Evolutionary conservation across 2,797 vertebrate genomes (phyloP).

Genomic region (Mallotus villosus): DNA sequence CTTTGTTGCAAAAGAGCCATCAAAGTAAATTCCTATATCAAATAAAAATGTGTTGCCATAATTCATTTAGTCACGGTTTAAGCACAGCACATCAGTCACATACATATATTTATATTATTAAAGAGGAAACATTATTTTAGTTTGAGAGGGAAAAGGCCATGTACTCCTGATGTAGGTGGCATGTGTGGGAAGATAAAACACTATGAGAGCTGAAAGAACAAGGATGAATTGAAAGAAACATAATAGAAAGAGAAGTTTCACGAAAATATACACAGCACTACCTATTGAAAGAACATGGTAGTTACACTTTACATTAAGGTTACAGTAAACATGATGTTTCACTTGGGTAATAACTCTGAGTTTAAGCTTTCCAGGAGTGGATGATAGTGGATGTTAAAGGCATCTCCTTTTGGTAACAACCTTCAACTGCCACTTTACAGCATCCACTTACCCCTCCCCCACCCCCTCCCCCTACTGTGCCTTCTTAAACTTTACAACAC

Average conservation of each 20-base stretch:
- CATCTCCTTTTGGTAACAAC: too few species aligned
- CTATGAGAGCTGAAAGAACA: constrained; percentile 9
- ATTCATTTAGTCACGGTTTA: neutral
- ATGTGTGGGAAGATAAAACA: constrained; percentile 12
- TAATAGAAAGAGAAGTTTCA: neutral
- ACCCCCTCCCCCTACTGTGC: too few species aligned
- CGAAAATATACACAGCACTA: neutral
- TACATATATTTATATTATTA: neutral
- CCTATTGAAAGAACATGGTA: too few species aligned
- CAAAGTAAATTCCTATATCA: neutral
- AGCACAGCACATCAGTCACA: neutral
- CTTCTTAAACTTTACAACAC: too few species aligned
- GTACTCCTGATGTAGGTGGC: constrained; percentile 17
- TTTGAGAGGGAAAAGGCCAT: constrained; percentile 15
- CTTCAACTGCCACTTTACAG: too few species aligned
- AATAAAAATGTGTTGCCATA: neutral
- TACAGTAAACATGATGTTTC: too few species aligned
- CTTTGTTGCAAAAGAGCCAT: neutral
- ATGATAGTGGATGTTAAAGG: too few species aligned
- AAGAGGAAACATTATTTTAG: neutral
- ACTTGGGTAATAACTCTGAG: too few species aligned
- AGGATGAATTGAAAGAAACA: neutral
- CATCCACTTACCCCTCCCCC: too few species aligned
- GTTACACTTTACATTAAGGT: too few species aligned
- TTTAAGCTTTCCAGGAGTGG: too few species aligned